Evolutionary conservation across 1,140 invertebrate genomes (phyloP), one percentile per base, ranked within the genome.

Genomic region (Varroa destructor): DNA sequence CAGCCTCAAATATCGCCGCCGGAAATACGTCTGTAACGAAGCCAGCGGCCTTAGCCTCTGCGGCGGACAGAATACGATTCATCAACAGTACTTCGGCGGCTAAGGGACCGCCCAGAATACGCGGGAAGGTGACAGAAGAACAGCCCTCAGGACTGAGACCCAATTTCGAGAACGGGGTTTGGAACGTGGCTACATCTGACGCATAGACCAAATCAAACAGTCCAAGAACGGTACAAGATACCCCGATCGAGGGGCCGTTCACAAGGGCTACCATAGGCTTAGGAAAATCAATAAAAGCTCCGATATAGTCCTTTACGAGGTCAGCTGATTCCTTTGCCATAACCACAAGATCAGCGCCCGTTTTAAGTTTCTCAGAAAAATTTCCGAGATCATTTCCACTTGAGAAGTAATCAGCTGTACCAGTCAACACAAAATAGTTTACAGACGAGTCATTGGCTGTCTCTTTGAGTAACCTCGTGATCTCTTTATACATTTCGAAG

Each of bases 181-280:
- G 82, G 78, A 97, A 93, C 75, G 86, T 88, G 14, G 91, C 89
- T 87, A 79, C 85, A 72, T 90, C 86, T n/a, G 86, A 86, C 56
- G 90, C 88, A 81, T 90, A 93, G 42, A 96, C 87, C 64, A 89
- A 82, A 82, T 98, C 94, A 84, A 86, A 96, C 0, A 97, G 81
- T 8, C 85, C 85, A 37, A 93, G 79, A 0, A 87, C 85, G 6
- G 93, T 96, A 0, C 87, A 87, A 67, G 86, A 87, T 74, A 97
- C 86, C 36, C 95, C 95, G 74, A 96, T 85, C n/a, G 93, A 91
- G 67, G 90, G 91, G 54, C 93, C 94, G 85, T 97, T 94, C 0
- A 97, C 86, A 56, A 94, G 80, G 55, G 86, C 89, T 72, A 97
- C 84, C 56, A 98, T 77, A 36, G 93, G 82, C 80, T 97, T 97